A percentile compares a stretch with the other conserved stretches of the same genome.
Conservation (phyloP, 1,140 invertebrate genomes). For the Bombus pascuorum region DNA sequence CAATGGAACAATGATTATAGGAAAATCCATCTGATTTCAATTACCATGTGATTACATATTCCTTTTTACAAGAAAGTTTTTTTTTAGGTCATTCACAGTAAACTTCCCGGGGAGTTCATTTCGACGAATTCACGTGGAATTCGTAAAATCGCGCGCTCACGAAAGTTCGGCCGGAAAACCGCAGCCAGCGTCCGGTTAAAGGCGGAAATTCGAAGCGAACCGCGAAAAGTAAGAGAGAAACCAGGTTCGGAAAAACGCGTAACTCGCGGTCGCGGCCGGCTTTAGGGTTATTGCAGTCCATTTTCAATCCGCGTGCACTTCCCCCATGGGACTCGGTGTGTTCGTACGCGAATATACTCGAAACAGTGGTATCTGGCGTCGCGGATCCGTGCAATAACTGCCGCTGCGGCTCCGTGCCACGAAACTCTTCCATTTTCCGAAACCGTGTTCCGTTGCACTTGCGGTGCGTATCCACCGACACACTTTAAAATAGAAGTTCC, state of each 20-base stretch:
- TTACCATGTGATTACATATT: background rate
- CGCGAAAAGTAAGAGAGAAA: slow-evolving; percentile 56
- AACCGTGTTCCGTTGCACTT: slow-evolving; percentile 40
- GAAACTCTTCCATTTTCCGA: slow-evolving; percentile 60
- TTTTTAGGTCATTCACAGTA: background rate
- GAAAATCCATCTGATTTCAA: background rate
- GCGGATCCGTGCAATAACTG: slow-evolving; percentile 58
- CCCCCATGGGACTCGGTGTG: slow-evolving; percentile 26
- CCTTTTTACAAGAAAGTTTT: background rate
- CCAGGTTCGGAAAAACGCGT: slow-evolving; percentile 55
- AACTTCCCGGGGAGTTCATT: slow-evolving; percentile 26
- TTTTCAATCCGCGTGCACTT: slow-evolving; percentile 58
- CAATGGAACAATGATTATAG: background rate
- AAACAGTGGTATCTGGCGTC: slow-evolving; percentile 52
- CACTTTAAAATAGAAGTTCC: slow-evolving; percentile 10
- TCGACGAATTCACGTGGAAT: background rate
- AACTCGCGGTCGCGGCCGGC: slow-evolving; percentile 31
- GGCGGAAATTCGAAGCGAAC: slow-evolving; percentile 44
- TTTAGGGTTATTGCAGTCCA: slow-evolving; percentile 65
- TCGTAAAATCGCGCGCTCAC: slow-evolving; percentile 6
- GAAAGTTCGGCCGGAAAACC: slow-evolving; percentile 37
- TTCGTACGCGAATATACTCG: slow-evolving; percentile 20
- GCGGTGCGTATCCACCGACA: slow-evolving; percentile 22
- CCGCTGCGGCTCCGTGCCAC: slow-evolving; percentile 18
- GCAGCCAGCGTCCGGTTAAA: slow-evolving; percentile 28